Evolutionary conservation across 1,140 invertebrate genomes (phyloP), one percentile per base, ranked within the genome.

Genomic region (Drosophila sechellia): DNA sequence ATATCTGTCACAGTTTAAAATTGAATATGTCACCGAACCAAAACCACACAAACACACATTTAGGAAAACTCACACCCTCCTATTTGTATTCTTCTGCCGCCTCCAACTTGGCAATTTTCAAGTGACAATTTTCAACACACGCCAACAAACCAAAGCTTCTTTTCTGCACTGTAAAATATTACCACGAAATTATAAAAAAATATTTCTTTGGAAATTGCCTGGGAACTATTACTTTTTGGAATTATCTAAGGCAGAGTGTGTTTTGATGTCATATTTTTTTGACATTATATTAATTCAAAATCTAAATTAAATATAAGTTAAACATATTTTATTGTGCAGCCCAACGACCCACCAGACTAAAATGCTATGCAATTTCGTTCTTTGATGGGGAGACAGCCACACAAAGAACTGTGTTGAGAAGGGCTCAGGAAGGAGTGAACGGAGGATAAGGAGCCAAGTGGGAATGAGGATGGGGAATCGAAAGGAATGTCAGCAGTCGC

Each of bases 101-200:
- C 22, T 17, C 35, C 58, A 64, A 34, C 58, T 75, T 71, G 65
- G 52, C 83, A 81, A 75, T 86, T 86, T 86, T 87, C 83, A 87
- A 86, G 81, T 86, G 83, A 86, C 81, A 86, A 81, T 85, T 81
- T 70, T 53, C 60, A 20, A 61, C 80, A 84, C 52, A 79, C 55
- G 39, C 39, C 80, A 84, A 55, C 46, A 65, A 68, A 69, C 56
- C 76, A 58, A 58, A 68, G 56, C 45, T 46, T 17, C 60, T 65
- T 70, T 54, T 4, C 46, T 45, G n/a, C 65, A 68, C 31, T 27
- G 10, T 27, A 27, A 46, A 1, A 45, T 4, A 37, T 13, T 13
- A 34, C 20, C 2, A 22, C 20, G 3, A 2, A 22, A 22, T 22
- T 22, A 22, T 22, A 22, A 22, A 22, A 3, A 22, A 2, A 22